Evolutionary conservation across 2,888 invertebrate species (phyloP).

Genomic region (Drosophila sordidula): DNA sequence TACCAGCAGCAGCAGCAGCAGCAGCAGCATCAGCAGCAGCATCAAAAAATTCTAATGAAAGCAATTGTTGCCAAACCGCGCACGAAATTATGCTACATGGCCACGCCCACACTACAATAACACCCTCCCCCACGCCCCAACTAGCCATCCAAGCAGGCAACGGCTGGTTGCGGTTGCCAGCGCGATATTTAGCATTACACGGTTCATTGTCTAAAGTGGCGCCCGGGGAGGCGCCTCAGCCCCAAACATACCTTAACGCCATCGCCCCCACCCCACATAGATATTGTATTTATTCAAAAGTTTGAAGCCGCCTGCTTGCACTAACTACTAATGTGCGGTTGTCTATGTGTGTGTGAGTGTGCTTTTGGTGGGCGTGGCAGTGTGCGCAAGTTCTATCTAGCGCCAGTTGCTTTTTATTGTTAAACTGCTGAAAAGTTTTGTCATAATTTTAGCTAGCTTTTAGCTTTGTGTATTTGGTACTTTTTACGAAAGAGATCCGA

Average conservation of each 20-base stretch:
- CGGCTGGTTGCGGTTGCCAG: slow-evolving; percentile 71
- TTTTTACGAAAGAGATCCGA: slow-evolving; percentile 33
- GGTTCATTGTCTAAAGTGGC: slow-evolving; percentile 81
- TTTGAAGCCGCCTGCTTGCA: slow-evolving; percentile 78
- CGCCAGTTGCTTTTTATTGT: slow-evolving; percentile 80
- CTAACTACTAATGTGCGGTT: slow-evolving; percentile 81
- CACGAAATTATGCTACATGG: slow-evolving; percentile 77
- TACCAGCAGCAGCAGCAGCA: background rate
- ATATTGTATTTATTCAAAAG: slow-evolving; percentile 80
- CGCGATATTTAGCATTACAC: slow-evolving; percentile 78
- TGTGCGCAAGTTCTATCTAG: slow-evolving; percentile 68
- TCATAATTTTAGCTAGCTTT: slow-evolving; percentile 66
- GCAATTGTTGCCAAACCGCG: slow-evolving; percentile 82
- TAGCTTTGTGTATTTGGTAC: slow-evolving; percentile 29
- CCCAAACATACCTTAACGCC: slow-evolving; percentile 1
- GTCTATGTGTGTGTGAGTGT: slow-evolving; percentile 13
- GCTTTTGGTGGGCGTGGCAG: slow-evolving; percentile 55
- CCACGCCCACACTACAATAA: slow-evolving; percentile 36
- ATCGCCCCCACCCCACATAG: slow-evolving; percentile 5
- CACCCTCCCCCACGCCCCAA: background rate
- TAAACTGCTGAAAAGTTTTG: slow-evolving; percentile 75
- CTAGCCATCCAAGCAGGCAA: slow-evolving; percentile 22
- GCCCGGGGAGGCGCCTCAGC: slow-evolving; percentile 59
- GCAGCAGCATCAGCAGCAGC: slow-evolving; percentile 19
- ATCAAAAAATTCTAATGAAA: slow-evolving; percentile 75